These are phyloP conservation scores for Rhinoptilus africanus DNA, from an alignment of 2,113 vertebrate species.

Conservation along the genomic window DNA sequence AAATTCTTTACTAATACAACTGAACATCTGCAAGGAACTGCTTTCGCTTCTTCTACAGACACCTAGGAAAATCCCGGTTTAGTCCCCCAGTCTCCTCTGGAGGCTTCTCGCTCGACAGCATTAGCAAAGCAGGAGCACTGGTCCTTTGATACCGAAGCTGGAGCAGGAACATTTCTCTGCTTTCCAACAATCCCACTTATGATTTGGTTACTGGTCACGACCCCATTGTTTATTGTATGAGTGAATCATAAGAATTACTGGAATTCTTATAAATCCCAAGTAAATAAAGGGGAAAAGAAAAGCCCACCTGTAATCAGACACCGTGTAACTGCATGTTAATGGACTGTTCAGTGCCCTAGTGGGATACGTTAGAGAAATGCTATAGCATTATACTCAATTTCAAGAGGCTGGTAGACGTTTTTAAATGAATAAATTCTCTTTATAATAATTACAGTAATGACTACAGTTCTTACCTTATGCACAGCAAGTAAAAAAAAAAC, in stretches of 20 bases:
- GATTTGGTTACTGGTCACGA: neutral
- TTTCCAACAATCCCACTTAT: neutral
- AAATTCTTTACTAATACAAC: neutral
- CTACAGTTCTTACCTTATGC: slow-evolving; percentile 19
- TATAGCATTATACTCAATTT: neutral
- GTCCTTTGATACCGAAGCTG: neutral
- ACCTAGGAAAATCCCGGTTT: neutral
- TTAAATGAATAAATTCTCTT: slow-evolving; percentile 55
- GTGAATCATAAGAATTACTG: neutral
- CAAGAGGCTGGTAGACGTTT: neutral
- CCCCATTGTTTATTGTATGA: neutral
- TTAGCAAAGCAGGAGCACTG: neutral
- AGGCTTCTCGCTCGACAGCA: neutral
- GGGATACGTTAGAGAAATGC: neutral
- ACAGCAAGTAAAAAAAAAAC: slow-evolving; percentile 31
- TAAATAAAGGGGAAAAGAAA: slow-evolving; percentile 30
- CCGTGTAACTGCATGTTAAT: neutral
- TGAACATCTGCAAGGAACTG: neutral
- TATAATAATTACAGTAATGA: slow-evolving; percentile 38
- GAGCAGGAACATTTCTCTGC: neutral
- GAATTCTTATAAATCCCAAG: slow-evolving; percentile 40
- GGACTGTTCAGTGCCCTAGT: neutral
- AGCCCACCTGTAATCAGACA: slow-evolving; percentile 47
- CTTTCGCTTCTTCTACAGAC: neutral
- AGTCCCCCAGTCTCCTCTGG: neutral